Percentiles rank a stretch among this genome's conserved stretches.
Evolutionary conservation across 2,113 vertebrate species (phyloP).

Genomic region (Gadus macrocephalus): DNA sequence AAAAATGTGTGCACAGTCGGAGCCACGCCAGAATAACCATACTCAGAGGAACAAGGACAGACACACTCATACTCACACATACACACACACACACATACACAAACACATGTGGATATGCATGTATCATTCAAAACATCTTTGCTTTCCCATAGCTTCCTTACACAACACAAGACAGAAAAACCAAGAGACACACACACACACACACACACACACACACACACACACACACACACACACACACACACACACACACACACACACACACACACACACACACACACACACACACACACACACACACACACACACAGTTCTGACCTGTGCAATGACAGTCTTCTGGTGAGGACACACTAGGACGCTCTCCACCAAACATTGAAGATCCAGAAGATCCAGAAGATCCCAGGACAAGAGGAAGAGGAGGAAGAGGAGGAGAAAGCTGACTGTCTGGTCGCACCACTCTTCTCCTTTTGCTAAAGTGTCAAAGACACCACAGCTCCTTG

Average conservation of each 20-base stretch:
- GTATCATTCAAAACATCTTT: no score
- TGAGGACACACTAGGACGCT: constrained; percentile 39
- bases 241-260: no score
- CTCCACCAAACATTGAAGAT: constrained; percentile 27
- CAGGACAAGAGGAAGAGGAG: constrained; percentile 33
- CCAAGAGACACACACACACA: constrained; percentile 17
- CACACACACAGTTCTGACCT: constrained; percentile 65
- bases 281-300: constrained; percentile 30
- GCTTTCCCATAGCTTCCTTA: no score
- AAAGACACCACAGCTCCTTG: neutral
- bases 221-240: no score
- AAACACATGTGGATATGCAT: constrained; percentile 4
- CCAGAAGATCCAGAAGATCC: neutral
- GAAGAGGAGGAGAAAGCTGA: constrained; percentile 40
- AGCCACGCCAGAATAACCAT: constrained; percentile 17
- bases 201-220: neutral
- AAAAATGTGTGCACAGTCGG: neutral
- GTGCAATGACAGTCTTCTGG: constrained; percentile 52
- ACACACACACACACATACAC: constrained; percentile 39
- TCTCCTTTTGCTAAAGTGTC: neutral
- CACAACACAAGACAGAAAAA: neutral
- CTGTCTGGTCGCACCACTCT: constrained; percentile 33
- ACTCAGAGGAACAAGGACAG: constrained; percentile 30
- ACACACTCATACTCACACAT: constrained; percentile 19
- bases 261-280: no score